These are phyloP conservation scores for Cherax destructor DNA, from an alignment of 1,140 invertebrate species.

Conservation along the genomic window DNA sequence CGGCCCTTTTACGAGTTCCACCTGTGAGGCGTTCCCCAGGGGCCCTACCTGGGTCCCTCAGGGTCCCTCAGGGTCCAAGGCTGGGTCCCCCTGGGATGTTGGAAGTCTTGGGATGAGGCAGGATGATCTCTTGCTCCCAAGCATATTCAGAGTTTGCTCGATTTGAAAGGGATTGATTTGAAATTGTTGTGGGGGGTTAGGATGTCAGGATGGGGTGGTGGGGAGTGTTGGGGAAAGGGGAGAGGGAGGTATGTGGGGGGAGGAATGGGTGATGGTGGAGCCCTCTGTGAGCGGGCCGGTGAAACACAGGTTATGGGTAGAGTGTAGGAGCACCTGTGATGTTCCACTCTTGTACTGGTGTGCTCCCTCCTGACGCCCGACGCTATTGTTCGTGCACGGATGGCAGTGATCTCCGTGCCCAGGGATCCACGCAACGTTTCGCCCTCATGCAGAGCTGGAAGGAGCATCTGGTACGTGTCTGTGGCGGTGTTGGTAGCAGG, in stretches of 20 bases:
- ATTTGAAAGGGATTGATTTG: too few relatives aligned
- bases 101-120: too few relatives aligned
- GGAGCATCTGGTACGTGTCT: conserved; percentile 32
- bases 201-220: neutral
- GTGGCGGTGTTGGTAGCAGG: neutral
- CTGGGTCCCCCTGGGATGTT: too few relatives aligned
- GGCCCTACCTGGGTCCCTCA: too few relatives aligned
- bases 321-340: conserved; percentile 39
- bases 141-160: too few relatives aligned
- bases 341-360: conserved; percentile 29
- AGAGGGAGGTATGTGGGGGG: neutral
- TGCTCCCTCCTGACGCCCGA: conserved; percentile 26
- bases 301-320: conserved; percentile 50
- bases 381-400: conserved; percentile 1
- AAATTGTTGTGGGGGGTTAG: too few relatives aligned
- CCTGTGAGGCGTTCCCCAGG: too few relatives aligned
- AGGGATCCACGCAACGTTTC: neutral
- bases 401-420: conserved; percentile 13
- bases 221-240: neutral
- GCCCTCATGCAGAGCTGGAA: conserved; percentile 49
- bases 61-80: too few relatives aligned
- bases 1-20: too few relatives aligned
- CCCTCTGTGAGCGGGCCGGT: conserved; percentile 39
- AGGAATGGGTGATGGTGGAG: conserved; percentile 35
- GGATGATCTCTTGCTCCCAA: too few relatives aligned